Percentiles rank a stretch among this genome's conserved stretches.
phyloP scores from a whole-genome alignment of 2,797 vertebrate genomes.

The Loris lydekkerianus region DNA sequence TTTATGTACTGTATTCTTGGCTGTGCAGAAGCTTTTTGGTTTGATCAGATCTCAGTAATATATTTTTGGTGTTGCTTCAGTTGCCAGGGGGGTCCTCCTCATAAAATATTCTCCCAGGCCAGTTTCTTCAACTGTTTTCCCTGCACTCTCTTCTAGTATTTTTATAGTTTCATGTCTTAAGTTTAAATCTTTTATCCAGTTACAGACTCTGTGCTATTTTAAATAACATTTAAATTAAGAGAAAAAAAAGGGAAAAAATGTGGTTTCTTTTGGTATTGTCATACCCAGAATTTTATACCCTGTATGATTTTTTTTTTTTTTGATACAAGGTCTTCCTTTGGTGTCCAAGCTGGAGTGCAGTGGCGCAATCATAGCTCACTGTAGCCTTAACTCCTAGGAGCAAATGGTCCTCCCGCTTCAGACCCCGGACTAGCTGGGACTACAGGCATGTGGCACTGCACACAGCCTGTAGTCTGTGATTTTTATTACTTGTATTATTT shows the following conservation, averaged over 20 bases:
- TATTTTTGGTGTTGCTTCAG: no score
- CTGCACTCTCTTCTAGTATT: no score
- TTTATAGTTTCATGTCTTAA: no score
- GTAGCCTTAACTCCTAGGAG: neutral
- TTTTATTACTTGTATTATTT: constrained; percentile 56
- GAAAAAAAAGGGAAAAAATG: neutral
- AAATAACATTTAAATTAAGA: constrained; percentile 32
- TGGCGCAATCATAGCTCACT: neutral
- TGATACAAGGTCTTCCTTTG: neutral
- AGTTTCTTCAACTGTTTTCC: no score
- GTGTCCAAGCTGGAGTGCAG: neutral
- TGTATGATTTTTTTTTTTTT: neutral
- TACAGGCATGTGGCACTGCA: neutral
- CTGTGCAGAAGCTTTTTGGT: no score
- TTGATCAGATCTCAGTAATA: no score
- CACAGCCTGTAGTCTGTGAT: neutral
- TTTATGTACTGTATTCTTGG: no score
- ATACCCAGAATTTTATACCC: neutral
- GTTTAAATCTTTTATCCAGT: no score
- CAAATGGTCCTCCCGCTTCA: neutral
- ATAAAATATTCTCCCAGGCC: no score
- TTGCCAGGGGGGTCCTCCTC: no score
- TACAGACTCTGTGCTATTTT: neutral
- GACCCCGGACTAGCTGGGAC: neutral
- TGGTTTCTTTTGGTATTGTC: neutral